Evolutionary conservation across 1,140 invertebrate genomes (phyloP), one percentile per base, ranked within the genome.

Genomic region (Panagrolaimus sp.): DNA sequence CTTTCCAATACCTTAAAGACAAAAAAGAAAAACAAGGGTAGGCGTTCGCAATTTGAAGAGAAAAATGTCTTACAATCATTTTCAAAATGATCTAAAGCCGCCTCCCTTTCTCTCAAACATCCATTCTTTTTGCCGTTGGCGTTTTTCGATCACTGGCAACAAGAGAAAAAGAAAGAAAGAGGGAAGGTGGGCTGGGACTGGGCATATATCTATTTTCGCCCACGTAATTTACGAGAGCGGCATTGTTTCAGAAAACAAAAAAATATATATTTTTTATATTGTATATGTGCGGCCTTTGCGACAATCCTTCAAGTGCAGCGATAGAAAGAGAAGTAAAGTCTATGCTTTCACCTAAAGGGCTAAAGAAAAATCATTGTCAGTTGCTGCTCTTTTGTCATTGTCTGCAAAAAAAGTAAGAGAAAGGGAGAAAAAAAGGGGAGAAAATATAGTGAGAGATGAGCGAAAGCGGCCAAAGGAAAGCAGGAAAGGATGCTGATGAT

Each of bases 261-360:
- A 38, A 38, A 38, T n/a, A 38, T 38, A 38, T 38, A 58, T 58
- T 26, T 58, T 58, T 58, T 21, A 21, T 21, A 58, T 58, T 58
- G 52, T 58, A 58, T 58, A n/a, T 58, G 52, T 28, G 52, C 52
- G 32, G 32, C 32, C 32, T 38, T 58, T 58, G 52, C 52, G 52
- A 58, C 52, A 58, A 21, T 58, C 52, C 17, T 58, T 58, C 52
- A 58, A 58, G 52, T 58, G 52, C 52, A 58, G 52, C 52, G 52
- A 58, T 58, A 58, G 52, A 48, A 3, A 38, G 32, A 38, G 7
- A 7, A 21, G 17, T 21, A 58, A 58, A 58, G 52, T 58, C 52
- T 58, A 28, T 58, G 52, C 52, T 28, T 58, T 58, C 21, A 58
- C 21, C 52, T n/a, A 28, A 28, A 28, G 32, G 32, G 32, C 32